Percentiles rank a stretch among this genome's conserved stretches.
Conservation (phyloP, 2,888 invertebrate species). For the Quadroppia sp. region DNA sequence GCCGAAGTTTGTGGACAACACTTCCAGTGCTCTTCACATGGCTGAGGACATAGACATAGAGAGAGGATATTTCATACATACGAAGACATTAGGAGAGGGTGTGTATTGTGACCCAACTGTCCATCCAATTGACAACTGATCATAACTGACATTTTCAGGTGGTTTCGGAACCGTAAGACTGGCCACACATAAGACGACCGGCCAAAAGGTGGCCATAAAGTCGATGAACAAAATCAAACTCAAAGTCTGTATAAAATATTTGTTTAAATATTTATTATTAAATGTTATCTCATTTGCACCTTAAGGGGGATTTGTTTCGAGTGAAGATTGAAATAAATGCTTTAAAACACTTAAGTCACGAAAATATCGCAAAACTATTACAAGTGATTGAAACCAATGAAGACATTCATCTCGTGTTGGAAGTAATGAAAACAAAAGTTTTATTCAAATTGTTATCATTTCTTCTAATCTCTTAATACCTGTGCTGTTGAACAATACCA, state of each 20-base stretch:
- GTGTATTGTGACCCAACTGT: not conserved
- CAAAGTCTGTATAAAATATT: conserved; percentile 54
- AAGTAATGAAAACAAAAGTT: too few species aligned
- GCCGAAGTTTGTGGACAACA: not conserved
- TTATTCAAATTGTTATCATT: not conserved
- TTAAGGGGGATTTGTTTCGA: conserved; percentile 61
- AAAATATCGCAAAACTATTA: conserved; percentile 70
- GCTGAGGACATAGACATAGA: conserved; percentile 40
- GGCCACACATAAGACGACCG: conserved; percentile 70
- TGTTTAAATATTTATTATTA: not conserved
- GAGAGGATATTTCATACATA: conserved; percentile 42
- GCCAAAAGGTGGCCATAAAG: conserved; percentile 75
- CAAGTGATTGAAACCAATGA: conserved; percentile 71
- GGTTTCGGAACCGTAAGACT: conserved; percentile 77
- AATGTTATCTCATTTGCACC: not conserved
- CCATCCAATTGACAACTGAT: not conserved
- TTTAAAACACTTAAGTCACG: conserved; percentile 65
- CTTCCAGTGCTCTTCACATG: not conserved
- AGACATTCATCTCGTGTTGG: conserved; percentile 70
- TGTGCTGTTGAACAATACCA: too few species aligned
- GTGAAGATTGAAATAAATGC: conserved; percentile 70
- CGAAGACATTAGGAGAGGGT: conserved; percentile 44
- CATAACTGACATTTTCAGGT: conserved; percentile 55
- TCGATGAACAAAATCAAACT: conserved; percentile 70
- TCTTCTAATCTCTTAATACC: conserved; percentile 24